A percentile compares a stretch with the other conserved stretches of the same genome.
Evolutionary conservation across 2,797 vertebrate genomes (phyloP).

Genomic region (Phylloscopus collybita): DNA sequence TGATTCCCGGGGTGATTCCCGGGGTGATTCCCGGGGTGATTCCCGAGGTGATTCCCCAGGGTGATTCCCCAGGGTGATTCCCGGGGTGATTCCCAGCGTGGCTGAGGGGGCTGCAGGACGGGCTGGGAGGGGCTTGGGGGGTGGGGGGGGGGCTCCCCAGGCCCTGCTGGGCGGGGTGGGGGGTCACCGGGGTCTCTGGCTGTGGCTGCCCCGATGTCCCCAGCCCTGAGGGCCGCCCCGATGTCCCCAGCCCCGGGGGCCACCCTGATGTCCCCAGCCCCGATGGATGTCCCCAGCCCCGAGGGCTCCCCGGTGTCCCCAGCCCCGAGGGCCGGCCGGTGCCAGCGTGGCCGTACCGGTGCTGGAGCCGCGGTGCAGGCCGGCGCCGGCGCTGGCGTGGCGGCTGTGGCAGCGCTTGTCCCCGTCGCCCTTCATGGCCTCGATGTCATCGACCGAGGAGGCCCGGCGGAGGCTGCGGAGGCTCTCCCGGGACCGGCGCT

Average conservation of each 20-base stretch:
- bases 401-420: conserved; percentile 80
- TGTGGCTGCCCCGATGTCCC: neutral
- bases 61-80: too few relatives aligned
- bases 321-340: too few relatives aligned
- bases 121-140: neutral
- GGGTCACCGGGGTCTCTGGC: neutral
- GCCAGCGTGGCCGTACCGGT: neutral
- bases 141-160: too few relatives aligned
- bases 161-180: neutral
- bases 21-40: too few relatives aligned
- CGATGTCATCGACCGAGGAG: conserved; percentile 93
- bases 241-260: too few relatives aligned
- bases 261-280: neutral
- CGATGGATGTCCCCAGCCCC: too few relatives aligned
- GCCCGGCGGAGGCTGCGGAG: conserved; percentile 91
- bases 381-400: conserved; percentile 80
- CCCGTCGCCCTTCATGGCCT: conserved; percentile 88
- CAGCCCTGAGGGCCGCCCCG: too few relatives aligned
- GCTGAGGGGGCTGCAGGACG: neutral
- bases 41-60: too few relatives aligned
- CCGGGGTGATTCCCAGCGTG: too few relatives aligned
- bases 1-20: too few relatives aligned
- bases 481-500: conserved; percentile 92
- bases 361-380: conserved; percentile 24
- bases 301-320: too few relatives aligned